Percentiles rank a stretch among this genome's conserved stretches.
These are phyloP conservation scores for Yponomeuta cagnagella DNA, from an alignment of 2,888 invertebrate species.

Conservation along the genomic window DNA sequence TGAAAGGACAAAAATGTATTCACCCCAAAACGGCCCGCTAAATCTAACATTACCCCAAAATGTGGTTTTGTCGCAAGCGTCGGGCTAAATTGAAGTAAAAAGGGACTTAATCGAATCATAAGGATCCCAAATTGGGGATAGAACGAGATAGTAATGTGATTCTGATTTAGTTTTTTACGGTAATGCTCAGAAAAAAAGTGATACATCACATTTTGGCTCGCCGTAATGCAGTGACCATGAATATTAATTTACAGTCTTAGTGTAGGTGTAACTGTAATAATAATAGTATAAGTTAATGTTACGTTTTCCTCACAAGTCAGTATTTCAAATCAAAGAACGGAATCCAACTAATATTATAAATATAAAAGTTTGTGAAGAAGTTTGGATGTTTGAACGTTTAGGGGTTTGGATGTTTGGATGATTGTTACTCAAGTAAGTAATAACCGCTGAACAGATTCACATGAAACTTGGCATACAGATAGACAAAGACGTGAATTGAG, in stretches of 20 bases:
- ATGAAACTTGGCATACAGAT: no score
- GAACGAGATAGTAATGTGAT: slow-evolving; percentile 56
- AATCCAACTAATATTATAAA: no score
- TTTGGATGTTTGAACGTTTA: no score
- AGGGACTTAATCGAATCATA: slow-evolving; percentile 62
- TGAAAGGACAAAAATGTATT: slow-evolving; percentile 36
- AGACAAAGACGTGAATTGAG: no score
- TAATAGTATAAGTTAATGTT: no score
- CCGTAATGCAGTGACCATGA: neutral
- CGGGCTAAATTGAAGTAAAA: slow-evolving; percentile 54
- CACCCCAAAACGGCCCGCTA: slow-evolving; percentile 41
- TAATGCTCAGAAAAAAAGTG: slow-evolving; percentile 17
- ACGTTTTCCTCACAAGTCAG: no score
- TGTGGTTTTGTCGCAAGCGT: slow-evolving; percentile 44
- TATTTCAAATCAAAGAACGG: no score
- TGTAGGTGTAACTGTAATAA: neutral
- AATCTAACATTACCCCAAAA: slow-evolving; percentile 49
- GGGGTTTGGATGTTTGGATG: no score
- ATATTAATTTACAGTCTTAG: neutral
- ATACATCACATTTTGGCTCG: neutral
- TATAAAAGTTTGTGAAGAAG: no score
- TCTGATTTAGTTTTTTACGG: slow-evolving; percentile 48
- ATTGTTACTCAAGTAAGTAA: no score
- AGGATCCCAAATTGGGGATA: slow-evolving; percentile 30
- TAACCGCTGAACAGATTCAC: no score